Evolutionary conservation across 2,888 invertebrate genomes (phyloP).

Genomic region (Acronicta leporina): DNA sequence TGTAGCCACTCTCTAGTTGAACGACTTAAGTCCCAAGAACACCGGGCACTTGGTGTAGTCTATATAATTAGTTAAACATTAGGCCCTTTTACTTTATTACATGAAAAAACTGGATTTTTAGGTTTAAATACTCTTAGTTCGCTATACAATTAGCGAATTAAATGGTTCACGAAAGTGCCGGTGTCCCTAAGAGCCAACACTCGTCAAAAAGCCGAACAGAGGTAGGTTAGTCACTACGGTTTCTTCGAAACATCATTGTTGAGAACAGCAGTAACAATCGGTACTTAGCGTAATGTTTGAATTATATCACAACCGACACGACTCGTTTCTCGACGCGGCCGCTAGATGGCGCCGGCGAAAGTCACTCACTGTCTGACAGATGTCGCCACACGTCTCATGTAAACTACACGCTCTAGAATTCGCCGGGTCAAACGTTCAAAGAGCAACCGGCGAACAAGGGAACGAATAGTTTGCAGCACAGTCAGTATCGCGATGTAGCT

Average conservation of each 20-base stretch:
- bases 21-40: slow-evolving; percentile 58
- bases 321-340: slow-evolving; percentile 65
- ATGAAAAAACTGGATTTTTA: slow-evolving; percentile 46
- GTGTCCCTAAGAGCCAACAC: slow-evolving; percentile 67
- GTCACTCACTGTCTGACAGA: slow-evolving; percentile 57
- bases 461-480: slow-evolving; percentile 52
- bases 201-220: slow-evolving; percentile 62
- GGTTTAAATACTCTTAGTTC: slow-evolving; percentile 46
- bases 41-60: slow-evolving; percentile 72
- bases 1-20: slow-evolving; percentile 46
- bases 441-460: slow-evolving; percentile 48
- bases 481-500: slow-evolving; percentile 43
- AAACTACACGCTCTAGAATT: slow-evolving; percentile 56
- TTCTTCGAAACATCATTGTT: slow-evolving; percentile 45
- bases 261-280: slow-evolving; percentile 63
- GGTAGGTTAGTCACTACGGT: slow-evolving; percentile 58
- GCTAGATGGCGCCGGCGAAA: slow-evolving; percentile 68
- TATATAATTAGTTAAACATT: slow-evolving; percentile 59
- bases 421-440: slow-evolving; percentile 32
- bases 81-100: slow-evolving; percentile 57
- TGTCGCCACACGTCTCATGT: slow-evolving; percentile 56
- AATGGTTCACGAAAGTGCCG: slow-evolving; percentile 70
- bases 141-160: slow-evolving; percentile 43
- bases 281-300: slow-evolving; percentile 59
- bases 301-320: slow-evolving; percentile 80